A percentile compares a stretch with the other conserved stretches of the same genome.
These are phyloP conservation scores for Diplosoma virens DNA, from an alignment of 23 tunicate species.

Conservation along the genomic window DNA sequence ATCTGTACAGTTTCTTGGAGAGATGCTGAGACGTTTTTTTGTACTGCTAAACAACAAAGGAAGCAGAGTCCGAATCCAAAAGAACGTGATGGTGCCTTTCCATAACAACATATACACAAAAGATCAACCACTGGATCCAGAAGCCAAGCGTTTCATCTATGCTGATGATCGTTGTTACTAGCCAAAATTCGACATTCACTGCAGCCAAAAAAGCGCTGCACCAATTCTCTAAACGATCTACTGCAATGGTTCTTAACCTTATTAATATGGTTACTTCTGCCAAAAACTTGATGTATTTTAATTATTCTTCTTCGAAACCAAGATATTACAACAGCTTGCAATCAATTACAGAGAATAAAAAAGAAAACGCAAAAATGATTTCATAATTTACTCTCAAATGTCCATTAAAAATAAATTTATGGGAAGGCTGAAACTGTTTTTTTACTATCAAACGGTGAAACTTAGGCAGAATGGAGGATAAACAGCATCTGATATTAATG, in stretches of 20 bases:
- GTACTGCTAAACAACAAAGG: too few relatives aligned
- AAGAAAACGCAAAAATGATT: background rate
- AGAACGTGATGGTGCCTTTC: too few relatives aligned
- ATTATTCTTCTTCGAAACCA: background rate
- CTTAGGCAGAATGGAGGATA: conserved; percentile 24
- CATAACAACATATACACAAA: too few relatives aligned
- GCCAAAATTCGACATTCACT: too few relatives aligned
- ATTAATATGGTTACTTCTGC: background rate
- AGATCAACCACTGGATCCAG: too few relatives aligned
- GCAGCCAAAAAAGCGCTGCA: too few relatives aligned
- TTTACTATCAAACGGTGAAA: conserved; percentile 18
- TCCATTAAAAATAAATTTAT: background rate
- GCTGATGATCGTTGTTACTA: too few relatives aligned
- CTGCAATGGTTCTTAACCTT: background rate
- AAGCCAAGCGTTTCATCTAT: too few relatives aligned
- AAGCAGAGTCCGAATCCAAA: too few relatives aligned
- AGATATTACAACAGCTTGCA: background rate
- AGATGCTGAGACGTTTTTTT: too few relatives aligned
- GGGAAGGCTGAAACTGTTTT: conserved; percentile 33
- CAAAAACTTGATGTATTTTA: background rate
- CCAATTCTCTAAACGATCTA: background rate
- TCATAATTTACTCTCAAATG: background rate
- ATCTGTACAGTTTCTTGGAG: too few relatives aligned
- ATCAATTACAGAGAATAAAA: background rate
- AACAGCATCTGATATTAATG: conserved; percentile 33